These are phyloP conservation scores for Siniperca scherzeri DNA, from an alignment of 2,797 vertebrate genomes.

Conservation along the genomic window DNA sequence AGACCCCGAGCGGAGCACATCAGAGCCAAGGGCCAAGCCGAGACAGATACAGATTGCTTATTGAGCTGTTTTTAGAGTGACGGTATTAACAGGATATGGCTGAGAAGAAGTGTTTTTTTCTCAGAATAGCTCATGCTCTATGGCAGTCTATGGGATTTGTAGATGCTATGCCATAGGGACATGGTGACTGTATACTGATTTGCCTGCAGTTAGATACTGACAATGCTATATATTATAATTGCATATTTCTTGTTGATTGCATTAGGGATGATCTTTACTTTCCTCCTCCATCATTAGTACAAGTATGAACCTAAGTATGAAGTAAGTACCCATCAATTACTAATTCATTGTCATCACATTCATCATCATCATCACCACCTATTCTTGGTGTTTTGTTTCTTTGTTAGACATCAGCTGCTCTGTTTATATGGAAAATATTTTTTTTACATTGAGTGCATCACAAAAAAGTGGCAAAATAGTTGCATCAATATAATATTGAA, in stretches of 20 bases:
- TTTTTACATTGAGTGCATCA: background rate
- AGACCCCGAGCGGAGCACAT: slow-evolving; percentile 73
- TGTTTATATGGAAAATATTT: background rate
- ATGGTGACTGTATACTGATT: slow-evolving; percentile 23
- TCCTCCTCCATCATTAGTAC: slow-evolving; percentile 9
- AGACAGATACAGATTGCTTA: slow-evolving; percentile 75
- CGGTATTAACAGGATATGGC: slow-evolving; percentile 59
- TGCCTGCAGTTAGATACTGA: slow-evolving; percentile 9
- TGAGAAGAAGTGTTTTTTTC: slow-evolving; percentile 41
- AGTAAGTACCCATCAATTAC: background rate
- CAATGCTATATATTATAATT: slow-evolving; percentile 8
- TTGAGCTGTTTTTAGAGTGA: slow-evolving; percentile 79
- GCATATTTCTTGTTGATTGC: slow-evolving; percentile 29
- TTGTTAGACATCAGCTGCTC: slow-evolving; percentile 4
- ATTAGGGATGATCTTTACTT: slow-evolving; percentile 13
- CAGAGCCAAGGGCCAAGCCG: slow-evolving; percentile 70
- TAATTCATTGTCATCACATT: slow-evolving; percentile 2
- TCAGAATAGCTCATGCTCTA: slow-evolving; percentile 35
- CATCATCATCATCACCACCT: background rate
- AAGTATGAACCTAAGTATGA: background rate
- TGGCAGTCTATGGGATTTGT: slow-evolving; percentile 21
- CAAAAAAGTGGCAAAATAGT: background rate
- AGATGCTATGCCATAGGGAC: background rate
- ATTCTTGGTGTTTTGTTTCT: background rate
- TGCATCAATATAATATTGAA: background rate